A percentile compares a stretch with the other conserved stretches of the same genome.
These are phyloP conservation scores for Carcharodon carcharias DNA, from an alignment of 2,797 vertebrate genomes.

Conservation along the genomic window DNA sequence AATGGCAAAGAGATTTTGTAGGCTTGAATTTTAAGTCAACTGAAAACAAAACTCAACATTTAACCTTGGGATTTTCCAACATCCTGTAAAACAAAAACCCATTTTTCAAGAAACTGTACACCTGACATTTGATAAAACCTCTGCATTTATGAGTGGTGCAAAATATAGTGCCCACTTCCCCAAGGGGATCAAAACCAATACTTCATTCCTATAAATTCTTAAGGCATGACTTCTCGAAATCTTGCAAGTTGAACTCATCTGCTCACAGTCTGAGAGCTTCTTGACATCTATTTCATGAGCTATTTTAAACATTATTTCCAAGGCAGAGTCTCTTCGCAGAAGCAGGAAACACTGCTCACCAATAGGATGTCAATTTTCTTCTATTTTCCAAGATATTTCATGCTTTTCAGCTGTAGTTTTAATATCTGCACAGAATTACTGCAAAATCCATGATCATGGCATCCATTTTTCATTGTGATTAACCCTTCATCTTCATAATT, in stretches of 20 bases:
- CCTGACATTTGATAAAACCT: background rate
- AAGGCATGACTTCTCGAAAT: background rate
- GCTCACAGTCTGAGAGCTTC: background rate
- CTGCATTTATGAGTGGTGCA: background rate
- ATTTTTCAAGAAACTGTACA: background rate
- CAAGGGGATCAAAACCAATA: background rate
- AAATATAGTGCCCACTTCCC: background rate
- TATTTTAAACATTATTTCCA: background rate
- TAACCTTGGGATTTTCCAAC: background rate
- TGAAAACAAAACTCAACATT: background rate
- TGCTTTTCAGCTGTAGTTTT: slow-evolving; percentile 7
- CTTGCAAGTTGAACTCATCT: background rate
- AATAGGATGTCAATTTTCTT: slow-evolving; percentile 40
- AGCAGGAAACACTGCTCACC: background rate
- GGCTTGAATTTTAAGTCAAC: background rate
- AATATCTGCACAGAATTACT: slow-evolving; percentile 44
- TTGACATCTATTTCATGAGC: background rate
- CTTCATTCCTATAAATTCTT: background rate
- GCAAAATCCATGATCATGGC: slow-evolving; percentile 47
- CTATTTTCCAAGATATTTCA: slow-evolving; percentile 40
- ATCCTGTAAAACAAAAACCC: background rate
- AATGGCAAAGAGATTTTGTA: background rate
- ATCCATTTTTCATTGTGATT: slow-evolving; percentile 62
- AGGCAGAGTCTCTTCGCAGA: background rate
- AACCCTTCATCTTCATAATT: slow-evolving; percentile 48